Percentiles rank a stretch among this genome's conserved stretches.
Evolutionary conservation across 2,113 vertebrate species (phyloP).

Genomic region (Dromaius novaehollandiae): DNA sequence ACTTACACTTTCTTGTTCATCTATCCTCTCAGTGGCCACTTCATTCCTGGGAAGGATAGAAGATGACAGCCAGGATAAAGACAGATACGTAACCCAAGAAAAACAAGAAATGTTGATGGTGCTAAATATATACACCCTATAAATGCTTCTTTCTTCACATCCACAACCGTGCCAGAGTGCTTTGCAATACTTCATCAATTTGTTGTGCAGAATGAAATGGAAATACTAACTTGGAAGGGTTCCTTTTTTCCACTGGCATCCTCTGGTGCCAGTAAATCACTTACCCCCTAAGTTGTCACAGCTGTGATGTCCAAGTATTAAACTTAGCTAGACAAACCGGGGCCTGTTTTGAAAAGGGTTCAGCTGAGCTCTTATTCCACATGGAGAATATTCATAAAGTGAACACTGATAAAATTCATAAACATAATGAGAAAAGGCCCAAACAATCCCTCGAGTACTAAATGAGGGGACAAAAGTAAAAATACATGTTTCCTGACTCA

Average conservation of each 20-base stretch:
- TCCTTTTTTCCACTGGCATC: not conserved
- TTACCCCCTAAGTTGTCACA: not conserved
- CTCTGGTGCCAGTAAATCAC: not conserved
- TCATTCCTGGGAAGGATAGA: not conserved
- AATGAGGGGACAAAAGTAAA: not conserved
- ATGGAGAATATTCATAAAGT: not conserved
- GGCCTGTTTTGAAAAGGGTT: not conserved
- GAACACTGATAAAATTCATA: not conserved
- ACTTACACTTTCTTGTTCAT: not conserved
- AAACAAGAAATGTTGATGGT: not conserved
- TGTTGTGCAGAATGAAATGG: not conserved
- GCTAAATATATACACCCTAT: not conserved
- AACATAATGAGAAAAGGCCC: not conserved
- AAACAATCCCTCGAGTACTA: not conserved
- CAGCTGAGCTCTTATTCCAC: not conserved
- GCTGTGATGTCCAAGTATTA: not conserved
- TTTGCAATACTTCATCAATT: slow-evolving; percentile 26
- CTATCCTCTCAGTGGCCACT: not conserved
- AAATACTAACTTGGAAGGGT: not conserved
- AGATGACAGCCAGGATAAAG: not conserved
- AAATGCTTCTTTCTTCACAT: not conserved
- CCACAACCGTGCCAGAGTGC: not conserved
- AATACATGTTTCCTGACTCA: not conserved
- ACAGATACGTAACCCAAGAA: not conserved
- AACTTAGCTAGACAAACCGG: not conserved